A percentile compares a stretch with the other conserved stretches of the same genome.
phyloP scores from a whole-genome alignment of 2,113 vertebrate species.

The Cisticola juncidis region DNA sequence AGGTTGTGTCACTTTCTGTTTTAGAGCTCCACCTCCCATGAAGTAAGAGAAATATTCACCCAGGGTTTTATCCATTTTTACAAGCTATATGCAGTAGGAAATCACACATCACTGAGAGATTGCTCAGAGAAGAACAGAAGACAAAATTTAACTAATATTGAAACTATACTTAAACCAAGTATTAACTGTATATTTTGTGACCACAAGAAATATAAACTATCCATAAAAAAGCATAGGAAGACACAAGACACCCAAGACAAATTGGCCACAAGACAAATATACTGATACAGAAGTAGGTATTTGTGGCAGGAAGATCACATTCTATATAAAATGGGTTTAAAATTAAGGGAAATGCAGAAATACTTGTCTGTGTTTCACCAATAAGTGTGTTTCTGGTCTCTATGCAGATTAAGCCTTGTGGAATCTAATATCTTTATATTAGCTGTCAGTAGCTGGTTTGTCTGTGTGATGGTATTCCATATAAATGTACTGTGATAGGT shows the following conservation, averaged over 20 bases:
- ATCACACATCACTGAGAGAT: not conserved
- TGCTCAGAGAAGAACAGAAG: not conserved
- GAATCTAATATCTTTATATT: constrained; percentile 59
- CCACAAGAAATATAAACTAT: not conserved
- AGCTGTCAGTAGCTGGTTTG: constrained; percentile 62
- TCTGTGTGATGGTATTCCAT: constrained; percentile 68
- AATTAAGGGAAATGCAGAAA: constrained; percentile 23
- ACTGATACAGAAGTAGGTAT: not conserved
- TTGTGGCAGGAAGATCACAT: not conserved
- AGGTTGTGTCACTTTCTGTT: not conserved
- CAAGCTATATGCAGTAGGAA: not conserved
- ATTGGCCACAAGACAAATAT: not conserved
- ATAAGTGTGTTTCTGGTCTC: constrained; percentile 55
- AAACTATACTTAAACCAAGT: not conserved
- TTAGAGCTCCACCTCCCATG: not conserved
- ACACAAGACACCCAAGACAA: not conserved
- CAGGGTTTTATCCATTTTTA: not conserved
- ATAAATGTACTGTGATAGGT: constrained; percentile 64
- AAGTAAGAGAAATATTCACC: not conserved
- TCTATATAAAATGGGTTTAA: not conserved
- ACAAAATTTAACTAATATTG: not conserved
- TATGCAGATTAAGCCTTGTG: constrained; percentile 55
- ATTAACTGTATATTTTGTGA: not conserved
- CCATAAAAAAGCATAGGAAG: not conserved
- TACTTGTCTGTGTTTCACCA: constrained; percentile 18